phyloP scores from a whole-genome alignment of 2,113 vertebrate species.

The Esox niger region DNA sequence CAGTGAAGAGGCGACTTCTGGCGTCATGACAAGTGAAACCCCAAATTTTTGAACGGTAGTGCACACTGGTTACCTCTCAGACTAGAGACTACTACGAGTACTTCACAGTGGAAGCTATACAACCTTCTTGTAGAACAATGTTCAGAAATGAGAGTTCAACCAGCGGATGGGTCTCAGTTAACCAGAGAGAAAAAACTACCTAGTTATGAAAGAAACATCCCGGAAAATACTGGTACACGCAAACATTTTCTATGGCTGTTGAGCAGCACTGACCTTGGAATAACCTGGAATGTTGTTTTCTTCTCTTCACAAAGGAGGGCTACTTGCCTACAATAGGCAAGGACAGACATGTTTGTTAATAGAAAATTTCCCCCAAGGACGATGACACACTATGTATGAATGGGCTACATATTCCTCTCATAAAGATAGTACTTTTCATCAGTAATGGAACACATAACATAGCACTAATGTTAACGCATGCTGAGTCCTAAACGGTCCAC shows the following conservation, averaged over 20 bases:
- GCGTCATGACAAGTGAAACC: no score
- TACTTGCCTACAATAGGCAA: not conserved
- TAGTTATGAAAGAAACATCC: not conserved
- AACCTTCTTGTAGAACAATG: no score
- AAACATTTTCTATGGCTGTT: not conserved
- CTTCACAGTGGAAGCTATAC: not conserved
- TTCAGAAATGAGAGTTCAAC: no score
- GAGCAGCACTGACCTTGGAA: slow-evolving; percentile 2
- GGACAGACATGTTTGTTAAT: not conserved
- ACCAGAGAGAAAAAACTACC: no score
- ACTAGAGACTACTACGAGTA: slow-evolving; percentile 8
- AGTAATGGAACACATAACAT: no score
- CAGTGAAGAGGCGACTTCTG: no score
- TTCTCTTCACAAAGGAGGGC: not conserved
- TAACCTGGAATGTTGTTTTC: not conserved
- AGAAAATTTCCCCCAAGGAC: no score
- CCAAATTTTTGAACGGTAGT: no score
- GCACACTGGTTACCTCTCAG: slow-evolving; percentile 16
- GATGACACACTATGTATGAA: slow-evolving; percentile 12
- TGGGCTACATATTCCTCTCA: no score
- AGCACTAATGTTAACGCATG: no score
- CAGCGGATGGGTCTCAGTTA: no score
- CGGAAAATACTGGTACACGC: not conserved
- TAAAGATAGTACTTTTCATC: no score
- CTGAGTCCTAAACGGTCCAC: slow-evolving; percentile 60